Percentiles rank a stretch among this genome's conserved stretches.
Evolutionary conservation across 2,888 invertebrate species (phyloP).

Genomic region (Deilephila porcellus): DNA sequence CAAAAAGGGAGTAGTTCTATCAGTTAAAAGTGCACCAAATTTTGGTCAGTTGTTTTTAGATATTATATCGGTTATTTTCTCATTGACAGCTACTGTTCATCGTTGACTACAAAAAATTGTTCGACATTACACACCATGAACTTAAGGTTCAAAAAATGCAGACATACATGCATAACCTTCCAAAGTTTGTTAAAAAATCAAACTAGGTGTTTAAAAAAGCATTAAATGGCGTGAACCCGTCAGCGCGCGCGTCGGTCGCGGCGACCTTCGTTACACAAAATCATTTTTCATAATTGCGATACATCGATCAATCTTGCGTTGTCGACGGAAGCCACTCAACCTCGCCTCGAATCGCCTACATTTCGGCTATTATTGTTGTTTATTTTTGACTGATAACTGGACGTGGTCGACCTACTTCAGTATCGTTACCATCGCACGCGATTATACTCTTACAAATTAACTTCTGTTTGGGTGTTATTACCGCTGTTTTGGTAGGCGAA

Average conservation of each 20-base stretch:
- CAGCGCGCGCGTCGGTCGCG: constrained; percentile 39
- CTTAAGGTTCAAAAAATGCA: no score
- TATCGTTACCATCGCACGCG: constrained; percentile 62
- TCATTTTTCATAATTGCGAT: constrained; percentile 81
- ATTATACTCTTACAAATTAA: constrained; percentile 41
- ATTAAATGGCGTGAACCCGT: constrained; percentile 32
- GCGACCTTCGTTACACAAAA: constrained; percentile 56
- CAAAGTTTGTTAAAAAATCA: no score
- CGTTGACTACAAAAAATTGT: no score
- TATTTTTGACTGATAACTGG: constrained; percentile 73
- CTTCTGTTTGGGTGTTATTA: neutral
- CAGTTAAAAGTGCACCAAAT: no score
- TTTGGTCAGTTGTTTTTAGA: no score
- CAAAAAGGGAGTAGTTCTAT: no score
- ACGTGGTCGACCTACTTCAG: constrained; percentile 58
- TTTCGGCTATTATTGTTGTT: constrained; percentile 71
- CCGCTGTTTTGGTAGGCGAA: no score
- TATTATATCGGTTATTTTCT: no score
- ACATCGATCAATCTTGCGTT: constrained; percentile 76
- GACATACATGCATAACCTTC: no score
- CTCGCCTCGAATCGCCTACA: constrained; percentile 49
- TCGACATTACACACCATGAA: no score
- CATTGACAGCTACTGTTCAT: no score
- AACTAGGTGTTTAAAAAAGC: no score
- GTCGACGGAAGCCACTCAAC: constrained; percentile 75